Evolutionary conservation across 30 jellyfish, hydroid and myxozoan species (phyloP).

Genomic region (Sanderia malayensis): DNA sequence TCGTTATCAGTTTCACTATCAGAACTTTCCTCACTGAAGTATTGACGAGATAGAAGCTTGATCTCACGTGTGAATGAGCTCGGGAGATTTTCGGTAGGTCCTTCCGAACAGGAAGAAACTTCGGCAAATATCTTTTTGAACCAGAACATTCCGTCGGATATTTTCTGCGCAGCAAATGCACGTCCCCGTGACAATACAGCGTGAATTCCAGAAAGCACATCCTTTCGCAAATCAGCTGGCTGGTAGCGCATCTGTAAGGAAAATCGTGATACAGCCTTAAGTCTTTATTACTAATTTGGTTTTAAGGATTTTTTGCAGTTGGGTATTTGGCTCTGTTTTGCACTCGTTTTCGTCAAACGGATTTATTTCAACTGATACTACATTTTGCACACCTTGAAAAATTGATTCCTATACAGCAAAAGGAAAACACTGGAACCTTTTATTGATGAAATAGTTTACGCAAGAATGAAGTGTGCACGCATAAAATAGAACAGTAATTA

Average conservation of each 20-base stretch:
- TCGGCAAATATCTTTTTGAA: not conserved
- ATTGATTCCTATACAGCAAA: not conserved
- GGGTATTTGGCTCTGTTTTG: not conserved
- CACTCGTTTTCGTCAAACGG: not conserved
- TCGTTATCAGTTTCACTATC: not conserved
- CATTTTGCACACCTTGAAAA: not conserved
- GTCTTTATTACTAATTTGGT: not conserved
- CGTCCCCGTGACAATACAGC: constrained; percentile 4
- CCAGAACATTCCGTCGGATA: constrained; percentile 2
- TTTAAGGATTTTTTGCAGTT: not conserved
- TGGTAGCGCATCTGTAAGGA: constrained; percentile 2
- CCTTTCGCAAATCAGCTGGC: constrained; percentile 3
- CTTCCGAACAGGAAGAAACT: constrained; percentile 1
- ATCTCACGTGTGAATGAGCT: constrained; percentile 1
- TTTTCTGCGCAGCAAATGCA: not conserved
- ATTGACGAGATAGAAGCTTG: constrained; percentile 1
- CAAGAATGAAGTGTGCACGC: not conserved
- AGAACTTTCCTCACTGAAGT: constrained; percentile 1
- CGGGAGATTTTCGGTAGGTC: not conserved
- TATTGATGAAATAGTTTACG: not conserved
- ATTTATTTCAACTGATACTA: not conserved
- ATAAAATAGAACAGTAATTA: not conserved
- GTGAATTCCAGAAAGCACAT: not conserved
- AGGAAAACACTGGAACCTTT: not conserved
- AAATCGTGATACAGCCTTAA: not conserved